Evolutionary conservation across 2,113 vertebrate genomes (phyloP).

Genomic region (Sardina pilchardus): DNA sequence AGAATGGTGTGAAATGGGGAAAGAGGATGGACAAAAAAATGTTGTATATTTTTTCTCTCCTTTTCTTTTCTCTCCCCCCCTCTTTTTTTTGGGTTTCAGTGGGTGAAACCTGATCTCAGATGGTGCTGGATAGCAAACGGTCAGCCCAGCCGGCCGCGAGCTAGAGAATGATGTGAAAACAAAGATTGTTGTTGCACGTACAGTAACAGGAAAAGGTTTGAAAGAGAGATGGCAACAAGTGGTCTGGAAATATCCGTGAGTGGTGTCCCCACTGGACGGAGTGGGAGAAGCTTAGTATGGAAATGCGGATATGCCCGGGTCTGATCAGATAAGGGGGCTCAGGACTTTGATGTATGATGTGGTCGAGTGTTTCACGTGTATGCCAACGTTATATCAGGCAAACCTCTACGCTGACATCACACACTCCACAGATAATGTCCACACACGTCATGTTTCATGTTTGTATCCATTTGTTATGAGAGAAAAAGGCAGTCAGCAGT

Average conservation of each 20-base stretch:
- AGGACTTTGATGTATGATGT: neutral
- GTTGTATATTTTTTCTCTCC: slow-evolving; percentile 2
- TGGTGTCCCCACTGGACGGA: neutral
- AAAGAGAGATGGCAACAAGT: neutral
- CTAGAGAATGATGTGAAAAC: neutral
- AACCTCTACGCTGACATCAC: neutral
- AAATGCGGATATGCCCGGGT: neutral
- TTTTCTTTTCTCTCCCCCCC: neutral
- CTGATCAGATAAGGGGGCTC: neutral
- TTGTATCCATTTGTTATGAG: neutral
- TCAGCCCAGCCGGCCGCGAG: neutral
- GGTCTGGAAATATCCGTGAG: neutral
- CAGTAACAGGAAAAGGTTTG: neutral
- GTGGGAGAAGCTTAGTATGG: neutral
- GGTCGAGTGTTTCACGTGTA: neutral
- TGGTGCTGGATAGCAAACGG: neutral
- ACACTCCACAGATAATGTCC: neutral
- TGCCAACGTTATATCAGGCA: neutral
- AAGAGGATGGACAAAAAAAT: slow-evolving; percentile 9
- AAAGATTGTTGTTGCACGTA: neutral
- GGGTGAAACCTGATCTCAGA: neutral
- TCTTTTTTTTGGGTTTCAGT: neutral
- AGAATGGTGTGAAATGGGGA: slow-evolving; percentile 31
- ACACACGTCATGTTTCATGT: neutral
- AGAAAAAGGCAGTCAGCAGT: neutral